Percentiles rank a stretch among this genome's conserved stretches.
These are phyloP conservation scores for Yponomeuta malinellus DNA, from an alignment of 2,888 invertebrate species.

Conservation along the genomic window DNA sequence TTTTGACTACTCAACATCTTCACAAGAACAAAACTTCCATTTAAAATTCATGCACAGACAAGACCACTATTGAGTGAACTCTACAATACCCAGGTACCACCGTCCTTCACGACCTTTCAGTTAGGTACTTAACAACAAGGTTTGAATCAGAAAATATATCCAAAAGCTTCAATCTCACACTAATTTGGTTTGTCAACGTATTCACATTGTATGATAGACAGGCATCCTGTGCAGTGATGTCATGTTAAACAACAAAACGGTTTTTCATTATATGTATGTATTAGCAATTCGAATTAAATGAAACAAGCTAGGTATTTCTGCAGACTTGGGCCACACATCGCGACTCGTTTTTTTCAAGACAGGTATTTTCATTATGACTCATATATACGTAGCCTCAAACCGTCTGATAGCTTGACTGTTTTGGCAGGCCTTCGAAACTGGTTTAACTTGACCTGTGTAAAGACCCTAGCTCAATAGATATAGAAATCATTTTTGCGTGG, in stretches of 20 bases:
- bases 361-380: background rate
- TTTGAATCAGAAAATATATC: no score
- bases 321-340: background rate
- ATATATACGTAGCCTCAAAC: background rate
- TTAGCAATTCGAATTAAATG: background rate
- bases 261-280: background rate
- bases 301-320: background rate
- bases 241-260: background rate
- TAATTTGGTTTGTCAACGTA: no score
- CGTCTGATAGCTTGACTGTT: background rate
- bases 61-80: no score
- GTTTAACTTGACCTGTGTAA: background rate
- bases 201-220: background rate
- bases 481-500: background rate
- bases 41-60: no score
- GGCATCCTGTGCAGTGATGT: constrained; percentile 1
- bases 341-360: background rate
- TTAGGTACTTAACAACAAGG: no score
- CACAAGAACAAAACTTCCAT: no score
- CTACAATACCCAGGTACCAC: no score
- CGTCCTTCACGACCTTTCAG: no score
- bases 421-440: background rate
- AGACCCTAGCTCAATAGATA: background rate
- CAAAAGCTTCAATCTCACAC: no score
- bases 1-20: no score